These are phyloP conservation scores for Lasius fuliginosus DNA, from an alignment of 2,888 invertebrate species.

Conservation along the genomic window DNA sequence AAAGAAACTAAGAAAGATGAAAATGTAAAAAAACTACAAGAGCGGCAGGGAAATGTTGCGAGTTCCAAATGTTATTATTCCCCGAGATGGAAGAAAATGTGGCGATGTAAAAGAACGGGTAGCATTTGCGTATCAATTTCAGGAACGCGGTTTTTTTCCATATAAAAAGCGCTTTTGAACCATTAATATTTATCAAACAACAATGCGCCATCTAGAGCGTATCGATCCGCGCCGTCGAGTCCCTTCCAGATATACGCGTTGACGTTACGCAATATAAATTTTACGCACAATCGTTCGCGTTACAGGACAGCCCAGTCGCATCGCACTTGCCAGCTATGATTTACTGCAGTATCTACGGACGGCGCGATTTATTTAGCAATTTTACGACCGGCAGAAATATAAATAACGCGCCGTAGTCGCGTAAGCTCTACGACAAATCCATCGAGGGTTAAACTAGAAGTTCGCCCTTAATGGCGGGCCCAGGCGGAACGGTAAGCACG, in stretches of 20 bases:
- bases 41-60: constrained; percentile 19
- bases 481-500: constrained; percentile 64
- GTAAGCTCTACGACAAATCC: constrained; percentile 64
- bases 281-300: constrained; percentile 49
- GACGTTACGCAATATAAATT: constrained; percentile 51
- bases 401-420: constrained; percentile 26
- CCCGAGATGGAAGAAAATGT: constrained; percentile 40
- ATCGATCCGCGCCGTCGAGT: constrained; percentile 42
- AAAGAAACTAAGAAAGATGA: constrained; percentile 20
- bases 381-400: constrained; percentile 43
- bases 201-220: constrained; percentile 50
- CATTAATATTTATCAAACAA: constrained; percentile 55
- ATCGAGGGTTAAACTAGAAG: constrained; percentile 60
- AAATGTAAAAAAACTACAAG: constrained; percentile 22
- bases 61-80: constrained; percentile 32
- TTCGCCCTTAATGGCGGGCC: constrained; percentile 57
- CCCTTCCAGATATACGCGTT: constrained; percentile 43
- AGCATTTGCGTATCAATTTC: constrained; percentile 47
- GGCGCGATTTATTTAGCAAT: constrained; percentile 48
- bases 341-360: constrained; percentile 17
- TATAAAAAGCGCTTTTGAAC: constrained; percentile 32
- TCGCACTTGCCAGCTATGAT: constrained; percentile 32
- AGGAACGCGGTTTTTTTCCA: constrained; percentile 21
- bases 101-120: constrained; percentile 27
- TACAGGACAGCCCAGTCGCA: constrained; percentile 35